Evolutionary conservation across 2,888 invertebrate species (phyloP).

Genomic region (Thereva nobilitata): DNA sequence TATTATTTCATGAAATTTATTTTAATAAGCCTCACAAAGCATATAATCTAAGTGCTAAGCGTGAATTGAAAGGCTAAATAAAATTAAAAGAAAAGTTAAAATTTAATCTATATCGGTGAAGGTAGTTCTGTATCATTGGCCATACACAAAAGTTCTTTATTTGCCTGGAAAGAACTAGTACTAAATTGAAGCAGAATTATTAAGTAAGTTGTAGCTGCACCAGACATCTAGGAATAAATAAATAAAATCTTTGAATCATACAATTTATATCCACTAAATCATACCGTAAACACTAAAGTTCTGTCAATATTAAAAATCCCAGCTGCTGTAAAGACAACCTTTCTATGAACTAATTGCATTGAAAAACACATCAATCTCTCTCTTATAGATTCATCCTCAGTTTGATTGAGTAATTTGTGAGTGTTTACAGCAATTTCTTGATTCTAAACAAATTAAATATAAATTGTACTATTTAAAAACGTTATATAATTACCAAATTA

Average conservation of each 20-base stretch:
- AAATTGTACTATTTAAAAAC: conserved; percentile 1
- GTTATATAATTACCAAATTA: neutral
- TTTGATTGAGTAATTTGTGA: conserved; percentile 54
- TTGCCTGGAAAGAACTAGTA: conserved; percentile 27
- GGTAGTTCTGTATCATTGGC: too few species aligned
- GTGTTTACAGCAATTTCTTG: conserved; percentile 50
- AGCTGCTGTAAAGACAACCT: conserved; percentile 55
- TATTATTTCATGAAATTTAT: too few species aligned
- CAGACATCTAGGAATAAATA: conserved; percentile 50
- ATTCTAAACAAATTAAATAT: conserved; percentile 42
- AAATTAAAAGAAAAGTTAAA: too few species aligned
- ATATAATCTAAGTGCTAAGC: too few species aligned
- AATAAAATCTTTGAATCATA: neutral
- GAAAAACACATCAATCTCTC: conserved; percentile 53
- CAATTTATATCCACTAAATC: conserved; percentile 22
- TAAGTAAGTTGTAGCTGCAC: conserved; percentile 57
- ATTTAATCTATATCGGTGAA: too few species aligned
- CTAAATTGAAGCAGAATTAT: conserved; percentile 57
- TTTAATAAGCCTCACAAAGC: too few species aligned
- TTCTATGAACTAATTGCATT: conserved; percentile 53
- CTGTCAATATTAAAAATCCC: conserved; percentile 57
- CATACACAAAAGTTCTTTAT: too few species aligned
- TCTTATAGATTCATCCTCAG: conserved; percentile 50
- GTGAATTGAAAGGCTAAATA: too few species aligned
- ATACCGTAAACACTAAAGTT: conserved; percentile 56